Conservation (phyloP, 2,113 vertebrate species). For the Copsychus sechellarum region DNA sequence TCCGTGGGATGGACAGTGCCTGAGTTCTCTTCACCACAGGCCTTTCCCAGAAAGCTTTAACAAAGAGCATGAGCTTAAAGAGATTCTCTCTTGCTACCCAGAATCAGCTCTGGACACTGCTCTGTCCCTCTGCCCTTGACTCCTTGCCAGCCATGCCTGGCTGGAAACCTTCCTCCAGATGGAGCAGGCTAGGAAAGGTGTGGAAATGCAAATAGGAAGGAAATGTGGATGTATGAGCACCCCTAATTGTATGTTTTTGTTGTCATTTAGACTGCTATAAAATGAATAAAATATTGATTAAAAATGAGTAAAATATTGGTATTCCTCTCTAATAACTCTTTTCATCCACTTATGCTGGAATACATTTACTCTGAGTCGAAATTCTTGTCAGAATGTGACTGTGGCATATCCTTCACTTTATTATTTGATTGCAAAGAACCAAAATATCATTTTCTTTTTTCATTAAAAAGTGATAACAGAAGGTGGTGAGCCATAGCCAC, state of each 20-base stretch:
- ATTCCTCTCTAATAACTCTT: neutral
- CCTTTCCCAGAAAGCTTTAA: neutral
- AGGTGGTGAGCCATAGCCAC: neutral
- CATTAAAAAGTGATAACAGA: neutral
- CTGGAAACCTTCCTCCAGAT: constrained; percentile 30
- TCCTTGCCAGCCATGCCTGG: neutral
- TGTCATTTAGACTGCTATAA: neutral
- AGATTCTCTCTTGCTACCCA: neutral
- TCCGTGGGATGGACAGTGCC: neutral
- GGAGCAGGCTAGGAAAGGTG: neutral
- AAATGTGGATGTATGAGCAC: neutral
- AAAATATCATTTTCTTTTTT: neutral
- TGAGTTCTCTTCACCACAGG: neutral
- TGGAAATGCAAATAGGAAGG: neutral
- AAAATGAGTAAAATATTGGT: neutral
- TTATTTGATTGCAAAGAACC: neutral
- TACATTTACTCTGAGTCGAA: neutral
- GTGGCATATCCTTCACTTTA: neutral
- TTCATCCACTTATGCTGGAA: neutral
- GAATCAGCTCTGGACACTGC: neutral
- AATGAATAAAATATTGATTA: neutral
- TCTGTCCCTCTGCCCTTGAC: neutral
- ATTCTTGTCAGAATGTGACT: neutral
- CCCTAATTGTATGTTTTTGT: neutral
- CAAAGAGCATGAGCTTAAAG: neutral